phyloP scores from a whole-genome alignment of 1,140 invertebrate species.

The Drosophila oshimai region DNA sequence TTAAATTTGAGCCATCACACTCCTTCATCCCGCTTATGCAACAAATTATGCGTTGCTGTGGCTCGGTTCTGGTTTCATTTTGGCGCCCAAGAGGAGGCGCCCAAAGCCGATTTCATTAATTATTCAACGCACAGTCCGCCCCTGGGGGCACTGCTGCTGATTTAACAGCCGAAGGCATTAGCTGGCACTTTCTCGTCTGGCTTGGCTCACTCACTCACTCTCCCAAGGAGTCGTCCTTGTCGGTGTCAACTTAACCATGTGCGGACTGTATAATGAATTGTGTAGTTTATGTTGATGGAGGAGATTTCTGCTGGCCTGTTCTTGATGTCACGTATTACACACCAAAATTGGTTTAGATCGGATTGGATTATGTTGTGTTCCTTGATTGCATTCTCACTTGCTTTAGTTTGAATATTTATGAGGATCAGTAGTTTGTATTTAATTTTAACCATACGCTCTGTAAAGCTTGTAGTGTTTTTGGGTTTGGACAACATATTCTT shows the following conservation, averaged over 20 bases:
- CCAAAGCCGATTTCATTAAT: slow-evolving; percentile 60
- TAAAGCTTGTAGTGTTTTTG: background rate
- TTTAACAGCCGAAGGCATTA: slow-evolving; percentile 52
- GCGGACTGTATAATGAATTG: slow-evolving; percentile 40
- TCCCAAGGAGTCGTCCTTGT: slow-evolving; percentile 1
- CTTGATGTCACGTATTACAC: background rate
- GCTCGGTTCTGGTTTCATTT: slow-evolving; percentile 7
- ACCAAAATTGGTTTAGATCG: slow-evolving; percentile 8
- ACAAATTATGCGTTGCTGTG: slow-evolving; percentile 46
- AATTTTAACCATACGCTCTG: no score
- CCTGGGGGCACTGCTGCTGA: slow-evolving; percentile 24
- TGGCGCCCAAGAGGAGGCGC: slow-evolving; percentile 4
- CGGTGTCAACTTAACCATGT: slow-evolving; percentile 12
- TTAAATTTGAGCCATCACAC: slow-evolving; percentile 54
- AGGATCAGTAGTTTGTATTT: background rate
- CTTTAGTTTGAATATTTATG: background rate
- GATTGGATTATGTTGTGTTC: background rate
- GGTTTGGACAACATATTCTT: background rate
- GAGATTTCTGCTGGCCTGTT: background rate
- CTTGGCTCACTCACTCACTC: background rate
- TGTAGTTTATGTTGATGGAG: slow-evolving; percentile 17
- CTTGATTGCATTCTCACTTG: background rate
- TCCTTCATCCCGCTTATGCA: slow-evolving; percentile 29
- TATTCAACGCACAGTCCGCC: slow-evolving; percentile 56
- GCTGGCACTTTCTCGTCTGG: slow-evolving; percentile 15